Conservation (phyloP, 1,140 invertebrate species). For the Diuraphis noxia region DNA sequence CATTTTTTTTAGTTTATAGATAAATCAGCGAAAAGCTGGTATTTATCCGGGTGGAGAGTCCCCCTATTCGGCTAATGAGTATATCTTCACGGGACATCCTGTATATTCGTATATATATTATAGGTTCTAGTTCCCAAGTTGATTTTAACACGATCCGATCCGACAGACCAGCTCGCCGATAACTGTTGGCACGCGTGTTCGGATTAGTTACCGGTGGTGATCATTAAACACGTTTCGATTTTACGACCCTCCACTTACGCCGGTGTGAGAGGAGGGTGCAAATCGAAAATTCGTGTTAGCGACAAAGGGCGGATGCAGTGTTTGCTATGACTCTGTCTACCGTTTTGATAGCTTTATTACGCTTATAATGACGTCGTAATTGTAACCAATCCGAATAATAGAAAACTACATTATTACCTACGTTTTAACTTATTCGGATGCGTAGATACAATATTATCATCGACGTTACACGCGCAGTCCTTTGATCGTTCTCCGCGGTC, state of each 20-base stretch:
- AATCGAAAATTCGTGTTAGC: constrained; percentile 36
- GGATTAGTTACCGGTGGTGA: neutral
- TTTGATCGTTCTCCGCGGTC: neutral
- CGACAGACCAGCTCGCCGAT: neutral
- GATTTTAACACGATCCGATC: neutral
- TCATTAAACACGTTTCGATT: constrained; percentile 29
- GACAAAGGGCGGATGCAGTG: neutral
- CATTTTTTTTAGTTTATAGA: no score
- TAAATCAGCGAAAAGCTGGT: no score
- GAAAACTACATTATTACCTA: neutral
- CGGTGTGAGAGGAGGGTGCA: neutral
- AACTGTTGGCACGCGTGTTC: neutral
- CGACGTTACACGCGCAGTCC: neutral
- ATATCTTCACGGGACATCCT: no score
- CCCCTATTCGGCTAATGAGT: no score
- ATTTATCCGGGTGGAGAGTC: no score
- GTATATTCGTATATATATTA: no score
- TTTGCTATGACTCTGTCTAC: neutral
- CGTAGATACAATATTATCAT: neutral
- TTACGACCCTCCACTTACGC: neutral
- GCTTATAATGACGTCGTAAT: neutral
- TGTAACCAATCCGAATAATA: neutral
- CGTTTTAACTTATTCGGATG: neutral
- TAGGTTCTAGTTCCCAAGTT: no score
- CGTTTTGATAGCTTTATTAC: neutral